These are phyloP conservation scores for Willowsia nigromaculata DNA, from an alignment of 2,888 invertebrate genomes.

Conservation along the genomic window DNA sequence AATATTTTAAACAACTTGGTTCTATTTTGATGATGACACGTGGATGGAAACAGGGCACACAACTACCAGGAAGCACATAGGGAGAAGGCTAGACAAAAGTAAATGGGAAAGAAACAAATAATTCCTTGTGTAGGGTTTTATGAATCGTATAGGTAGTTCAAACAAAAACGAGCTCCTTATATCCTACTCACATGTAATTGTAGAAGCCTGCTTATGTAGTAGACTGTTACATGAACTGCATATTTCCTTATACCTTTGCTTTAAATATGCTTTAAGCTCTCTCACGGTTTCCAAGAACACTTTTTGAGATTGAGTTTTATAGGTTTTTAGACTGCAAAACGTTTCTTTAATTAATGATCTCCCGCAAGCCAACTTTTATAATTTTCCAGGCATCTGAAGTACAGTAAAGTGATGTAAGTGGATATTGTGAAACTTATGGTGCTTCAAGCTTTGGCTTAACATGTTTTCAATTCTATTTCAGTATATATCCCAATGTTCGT, in stretches of 20 bases:
- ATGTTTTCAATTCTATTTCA: too few relatives aligned
- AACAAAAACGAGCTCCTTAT: neutral
- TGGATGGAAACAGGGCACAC: too few relatives aligned
- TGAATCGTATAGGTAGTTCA: neutral
- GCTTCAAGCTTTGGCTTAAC: too few relatives aligned
- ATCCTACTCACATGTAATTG: neutral
- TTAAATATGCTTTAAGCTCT: neutral
- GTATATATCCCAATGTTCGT: too few relatives aligned
- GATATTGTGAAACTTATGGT: too few relatives aligned
- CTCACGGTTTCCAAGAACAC: neutral
- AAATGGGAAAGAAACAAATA: conserved; percentile 1
- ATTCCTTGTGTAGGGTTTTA: neutral
- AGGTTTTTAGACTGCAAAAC: neutral
- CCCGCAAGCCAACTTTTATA: neutral
- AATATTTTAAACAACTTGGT: too few relatives aligned
- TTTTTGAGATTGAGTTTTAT: neutral
- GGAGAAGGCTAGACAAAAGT: neutral
- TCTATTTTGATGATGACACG: conserved; percentile 3
- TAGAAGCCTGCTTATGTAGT: neutral
- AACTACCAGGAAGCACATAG: neutral
- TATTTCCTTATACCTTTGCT: too few relatives aligned
- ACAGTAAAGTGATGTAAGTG: too few relatives aligned
- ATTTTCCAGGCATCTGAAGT: too few relatives aligned
- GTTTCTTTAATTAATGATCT: conserved; percentile 27
- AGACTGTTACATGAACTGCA: neutral